Base-by-base conservation (phyloP, 2,888 invertebrate genomes). In the Prenolepis imparis region DNA sequence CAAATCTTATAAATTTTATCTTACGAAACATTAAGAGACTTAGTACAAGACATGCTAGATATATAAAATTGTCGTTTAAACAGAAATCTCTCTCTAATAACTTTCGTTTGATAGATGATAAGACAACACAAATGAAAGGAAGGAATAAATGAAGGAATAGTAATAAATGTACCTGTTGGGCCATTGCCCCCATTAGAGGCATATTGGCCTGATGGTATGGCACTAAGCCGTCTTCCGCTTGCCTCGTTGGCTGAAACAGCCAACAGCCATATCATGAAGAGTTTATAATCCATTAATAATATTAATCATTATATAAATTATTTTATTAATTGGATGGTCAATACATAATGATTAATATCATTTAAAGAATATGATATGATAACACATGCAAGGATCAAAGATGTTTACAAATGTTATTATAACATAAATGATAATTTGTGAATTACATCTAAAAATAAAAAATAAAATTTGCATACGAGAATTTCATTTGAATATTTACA, bases 141-240 rank as follows among this genome's bases (percentile, higher is more conserved):
- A 90, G 91, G 92, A 89, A 86, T 83, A 39, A 39, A 73, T 87
- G 91, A 88, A 88, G 87, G 90, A 88, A 78, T 90, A 91, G 86
- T 89, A 90, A 90, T 90, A 89, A 92, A 90, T 93, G 88, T 94
- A 94, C 94, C 94, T 94, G 94, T 90, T 94, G 94, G 92, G 93
- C 93, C 93, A 94, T 93, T 84, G 96, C 95, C 89, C 96, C 96
- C 92, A 97, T 95, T 52, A 97, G 97, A 88, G 97, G 96, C 95
- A 97, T 96, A 91, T 96, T 95, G 88, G 95, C 94, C 92, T 95
- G 96, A 92, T 95, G 95, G 92, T 95, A 96, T 82, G 96, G 95
- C 91, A 95, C 95, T 91, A 96, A 93, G 86, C 96, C 96, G 94
- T 96, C 96, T 93, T 96, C 94, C 91, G 96, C 96, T 92, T 96